A percentile compares a stretch with the other conserved stretches of the same genome.
Evolutionary conservation across 2,888 invertebrate genomes (phyloP).

Genomic region (Darwinula stevensoni): DNA sequence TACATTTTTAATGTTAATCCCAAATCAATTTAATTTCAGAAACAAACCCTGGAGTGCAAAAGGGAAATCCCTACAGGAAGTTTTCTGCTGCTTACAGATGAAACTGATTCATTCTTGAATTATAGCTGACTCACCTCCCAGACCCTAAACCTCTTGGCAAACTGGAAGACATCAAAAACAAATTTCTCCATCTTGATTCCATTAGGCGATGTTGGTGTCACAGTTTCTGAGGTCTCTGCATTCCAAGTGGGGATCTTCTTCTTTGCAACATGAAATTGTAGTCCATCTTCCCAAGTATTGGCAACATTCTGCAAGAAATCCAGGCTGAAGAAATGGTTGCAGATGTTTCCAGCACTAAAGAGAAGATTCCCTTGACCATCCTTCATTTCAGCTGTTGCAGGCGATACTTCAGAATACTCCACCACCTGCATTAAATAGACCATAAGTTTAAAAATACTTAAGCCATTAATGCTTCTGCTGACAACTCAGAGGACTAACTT

Average conservation of each 20-base stretch:
- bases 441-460: constrained; percentile 8
- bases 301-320: constrained; percentile 50
- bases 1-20: constrained; percentile 1
- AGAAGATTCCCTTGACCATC: constrained; percentile 46
- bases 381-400: constrained; percentile 47
- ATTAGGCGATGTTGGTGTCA: constrained; percentile 51
- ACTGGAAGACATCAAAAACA: constrained; percentile 92
- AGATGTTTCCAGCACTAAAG: constrained; percentile 88
- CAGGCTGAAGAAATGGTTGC: constrained; percentile 83
- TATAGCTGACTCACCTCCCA: too few relatives aligned
- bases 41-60: too few relatives aligned
- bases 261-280: constrained; percentile 77
- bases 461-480: background rate
- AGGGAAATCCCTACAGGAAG: too few relatives aligned
- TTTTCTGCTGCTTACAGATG: too few relatives aligned
- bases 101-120: too few relatives aligned
- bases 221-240: constrained; percentile 28
- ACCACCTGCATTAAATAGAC: constrained; percentile 25
- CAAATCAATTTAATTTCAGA: too few relatives aligned
- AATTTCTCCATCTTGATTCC: constrained; percentile 99
- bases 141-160: constrained; percentile 30
- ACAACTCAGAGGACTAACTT: constrained; percentile 22
- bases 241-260: constrained; percentile 82
- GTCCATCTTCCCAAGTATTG: constrained; percentile 16
- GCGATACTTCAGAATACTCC: constrained; percentile 86